phyloP scores from a whole-genome alignment of 2,888 invertebrate species.

The Cantharis flavilabris region DNA sequence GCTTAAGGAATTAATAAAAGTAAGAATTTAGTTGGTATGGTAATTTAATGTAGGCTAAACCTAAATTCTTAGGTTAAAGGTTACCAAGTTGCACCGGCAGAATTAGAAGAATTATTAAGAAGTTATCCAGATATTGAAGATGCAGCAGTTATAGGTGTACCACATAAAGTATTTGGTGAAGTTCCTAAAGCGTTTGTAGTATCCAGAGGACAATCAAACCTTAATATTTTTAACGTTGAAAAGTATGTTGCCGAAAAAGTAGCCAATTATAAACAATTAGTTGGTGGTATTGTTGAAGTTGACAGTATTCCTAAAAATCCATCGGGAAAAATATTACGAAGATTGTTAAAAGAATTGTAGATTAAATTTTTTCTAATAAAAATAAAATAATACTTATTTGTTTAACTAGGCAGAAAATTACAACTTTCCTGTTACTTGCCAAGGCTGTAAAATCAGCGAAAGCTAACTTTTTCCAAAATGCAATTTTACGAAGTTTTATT shows the following conservation, averaged over 20 bases:
- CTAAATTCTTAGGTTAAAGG: constrained; percentile 53
- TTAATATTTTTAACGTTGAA: constrained; percentile 61
- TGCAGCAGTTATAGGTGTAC: constrained; percentile 79
- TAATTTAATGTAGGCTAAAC: background rate
- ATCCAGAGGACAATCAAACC: constrained; percentile 52
- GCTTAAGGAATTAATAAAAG: constrained; percentile 81
- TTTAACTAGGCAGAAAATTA: no score
- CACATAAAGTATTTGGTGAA: constrained; percentile 70
- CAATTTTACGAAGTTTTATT: no score
- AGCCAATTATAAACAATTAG: constrained; percentile 73
- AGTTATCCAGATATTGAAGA: constrained; percentile 75
- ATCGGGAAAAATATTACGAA: constrained; percentile 77
- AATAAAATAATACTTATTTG: no score
- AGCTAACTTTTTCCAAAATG: no score
- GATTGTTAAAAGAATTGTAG: constrained; percentile 7
- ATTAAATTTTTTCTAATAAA: background rate
- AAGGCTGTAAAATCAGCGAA: no score
- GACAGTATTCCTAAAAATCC: constrained; percentile 74
- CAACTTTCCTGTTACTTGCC: no score
- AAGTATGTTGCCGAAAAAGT: constrained; percentile 68
- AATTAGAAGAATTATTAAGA: constrained; percentile 74
- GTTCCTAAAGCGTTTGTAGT: constrained; percentile 75
- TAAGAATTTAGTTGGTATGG: constrained; percentile 17
- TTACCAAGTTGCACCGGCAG: constrained; percentile 82
- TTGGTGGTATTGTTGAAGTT: constrained; percentile 67